Evolutionary conservation across 2,113 vertebrate species (phyloP).

Genomic region (Myrmophylax atrothorax): DNA sequence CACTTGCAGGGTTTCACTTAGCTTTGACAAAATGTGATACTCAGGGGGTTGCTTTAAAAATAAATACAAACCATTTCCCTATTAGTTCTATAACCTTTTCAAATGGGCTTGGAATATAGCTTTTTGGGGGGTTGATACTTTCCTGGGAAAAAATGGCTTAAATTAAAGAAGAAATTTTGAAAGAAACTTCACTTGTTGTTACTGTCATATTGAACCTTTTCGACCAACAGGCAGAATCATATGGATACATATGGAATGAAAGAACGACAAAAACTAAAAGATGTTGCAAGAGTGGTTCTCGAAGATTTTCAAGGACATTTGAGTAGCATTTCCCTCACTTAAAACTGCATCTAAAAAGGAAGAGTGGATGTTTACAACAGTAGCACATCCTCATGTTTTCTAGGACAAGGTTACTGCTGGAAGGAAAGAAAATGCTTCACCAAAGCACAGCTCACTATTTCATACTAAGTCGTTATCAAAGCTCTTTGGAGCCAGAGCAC

Average conservation of each 20-base stretch:
- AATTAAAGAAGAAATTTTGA: not conserved
- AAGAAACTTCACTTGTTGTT: not conserved
- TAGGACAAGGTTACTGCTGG: not conserved
- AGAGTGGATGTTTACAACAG: not conserved
- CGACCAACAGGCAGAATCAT: not conserved
- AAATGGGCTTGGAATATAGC: not conserved
- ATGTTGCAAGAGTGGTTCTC: not conserved
- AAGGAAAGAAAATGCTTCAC: not conserved
- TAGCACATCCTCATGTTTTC: not conserved
- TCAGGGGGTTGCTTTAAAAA: constrained; percentile 14
- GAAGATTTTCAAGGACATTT: constrained; percentile 7
- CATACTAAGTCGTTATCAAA: not conserved
- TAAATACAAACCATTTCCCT: not conserved
- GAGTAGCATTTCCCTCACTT: not conserved
- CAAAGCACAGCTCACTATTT: not conserved
- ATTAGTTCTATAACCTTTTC: not conserved
- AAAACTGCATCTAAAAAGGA: constrained; percentile 7
- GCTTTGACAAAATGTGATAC: constrained; percentile 1
- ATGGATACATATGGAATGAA: not conserved
- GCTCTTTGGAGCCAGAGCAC: not conserved
- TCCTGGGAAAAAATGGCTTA: not conserved
- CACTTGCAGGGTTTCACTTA: constrained; percentile 1
- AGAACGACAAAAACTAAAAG: not conserved
- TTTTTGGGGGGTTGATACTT: not conserved
- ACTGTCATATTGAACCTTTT: not conserved